Conservation (phyloP, 2,797 vertebrate genomes). For the Rhinatrema bivittatum region DNA sequence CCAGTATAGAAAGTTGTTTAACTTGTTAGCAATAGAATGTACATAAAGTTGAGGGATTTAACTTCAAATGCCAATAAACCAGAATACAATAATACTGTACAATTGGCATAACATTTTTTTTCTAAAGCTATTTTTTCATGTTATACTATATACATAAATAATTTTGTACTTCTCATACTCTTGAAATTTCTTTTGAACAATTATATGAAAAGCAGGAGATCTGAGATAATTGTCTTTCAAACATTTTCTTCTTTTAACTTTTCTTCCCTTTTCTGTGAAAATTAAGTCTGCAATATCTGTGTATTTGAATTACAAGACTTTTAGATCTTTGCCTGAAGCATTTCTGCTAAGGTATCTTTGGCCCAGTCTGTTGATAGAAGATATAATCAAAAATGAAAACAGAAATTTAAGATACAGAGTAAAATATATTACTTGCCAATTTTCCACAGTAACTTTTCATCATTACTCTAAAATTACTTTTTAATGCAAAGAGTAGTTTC, state of each 20-base stretch:
- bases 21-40: constrained; percentile 11
- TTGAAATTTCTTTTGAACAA: neutral
- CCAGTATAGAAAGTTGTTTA: constrained; percentile 6
- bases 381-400: constrained; percentile 80
- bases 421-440: constrained; percentile 98
- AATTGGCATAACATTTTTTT: too few relatives aligned
- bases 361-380: constrained; percentile 37
- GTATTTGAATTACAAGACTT: neutral
- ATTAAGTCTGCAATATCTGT: neutral
- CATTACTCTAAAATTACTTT: constrained; percentile 99
- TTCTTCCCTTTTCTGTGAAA: neutral
- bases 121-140: too few relatives aligned
- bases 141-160: too few relatives aligned
- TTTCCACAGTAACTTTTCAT: constrained; percentile 98
- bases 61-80: too few relatives aligned
- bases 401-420: constrained; percentile 83
- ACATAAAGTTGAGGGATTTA: too few relatives aligned
- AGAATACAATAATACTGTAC: too few relatives aligned
- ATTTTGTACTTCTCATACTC: neutral
- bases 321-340: constrained; percentile 2
- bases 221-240: too few relatives aligned
- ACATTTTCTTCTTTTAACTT: neutral
- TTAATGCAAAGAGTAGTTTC: constrained; percentile 99
- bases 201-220: neutral
- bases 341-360: constrained; percentile 44